phyloP scores from a whole-genome alignment of 1,140 invertebrate genomes.

The Caenorhabditis tropicalis region DNA sequence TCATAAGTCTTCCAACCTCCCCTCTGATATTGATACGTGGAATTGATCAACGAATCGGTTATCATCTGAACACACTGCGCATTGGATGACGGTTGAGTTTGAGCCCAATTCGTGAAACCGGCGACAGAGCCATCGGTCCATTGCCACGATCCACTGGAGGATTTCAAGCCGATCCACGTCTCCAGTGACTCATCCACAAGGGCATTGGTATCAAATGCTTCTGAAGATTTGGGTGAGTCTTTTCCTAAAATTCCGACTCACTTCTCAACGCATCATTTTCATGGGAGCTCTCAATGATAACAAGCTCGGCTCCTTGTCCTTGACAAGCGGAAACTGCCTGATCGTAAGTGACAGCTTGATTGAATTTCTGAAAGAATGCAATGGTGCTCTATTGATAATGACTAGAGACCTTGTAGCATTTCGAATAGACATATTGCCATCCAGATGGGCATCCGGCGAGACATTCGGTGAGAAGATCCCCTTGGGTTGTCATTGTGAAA shows the following conservation, averaged over 20 bases:
- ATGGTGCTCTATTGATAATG: background rate
- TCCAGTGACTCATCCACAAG: background rate
- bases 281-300: background rate
- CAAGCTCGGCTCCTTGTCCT: background rate
- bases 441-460: background rate
- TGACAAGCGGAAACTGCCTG: background rate
- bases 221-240: background rate
- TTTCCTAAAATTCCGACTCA: background rate
- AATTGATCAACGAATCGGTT: background rate
- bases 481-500: no score
- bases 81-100: background rate
- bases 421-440: background rate
- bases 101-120: background rate
- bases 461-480: background rate
- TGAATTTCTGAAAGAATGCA: background rate
- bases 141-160: background rate
- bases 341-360: background rate
- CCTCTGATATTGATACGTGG: background rate
- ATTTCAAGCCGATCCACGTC: background rate
- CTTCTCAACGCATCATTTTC: background rate
- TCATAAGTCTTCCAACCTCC: slow-evolving; percentile 1
- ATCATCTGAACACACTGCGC: background rate
- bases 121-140: background rate
- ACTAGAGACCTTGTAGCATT: background rate
- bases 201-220: background rate